Percentiles rank a stretch among this genome's conserved stretches.
These are phyloP conservation scores for Tokudaia tokunoshimensis DNA, from an alignment of 2,797 vertebrate species.

Conservation along the genomic window DNA sequence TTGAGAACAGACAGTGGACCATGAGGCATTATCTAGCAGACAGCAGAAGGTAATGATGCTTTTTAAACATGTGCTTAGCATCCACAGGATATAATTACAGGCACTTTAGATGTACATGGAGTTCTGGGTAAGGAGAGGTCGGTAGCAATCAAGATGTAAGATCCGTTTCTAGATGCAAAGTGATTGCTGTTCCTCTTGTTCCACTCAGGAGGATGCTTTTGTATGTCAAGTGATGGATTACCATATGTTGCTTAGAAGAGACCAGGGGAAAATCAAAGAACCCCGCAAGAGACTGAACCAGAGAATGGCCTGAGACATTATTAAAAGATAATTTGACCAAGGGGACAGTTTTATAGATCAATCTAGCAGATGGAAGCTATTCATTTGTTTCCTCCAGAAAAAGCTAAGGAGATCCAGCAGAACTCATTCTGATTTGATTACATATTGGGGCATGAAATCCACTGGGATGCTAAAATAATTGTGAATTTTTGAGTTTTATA, in stretches of 20 bases:
- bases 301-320: slow-evolving; percentile 24
- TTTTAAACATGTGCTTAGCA: neutral
- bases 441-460: neutral
- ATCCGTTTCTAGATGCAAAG: neutral
- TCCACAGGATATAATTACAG: neutral
- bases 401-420: neutral
- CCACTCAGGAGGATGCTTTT: slow-evolving; percentile 5
- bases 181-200: neutral
- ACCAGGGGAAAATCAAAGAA: slow-evolving; percentile 29
- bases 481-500: slow-evolving; percentile 21
- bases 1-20: neutral
- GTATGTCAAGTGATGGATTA: slow-evolving; percentile 23
- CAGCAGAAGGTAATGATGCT: neutral
- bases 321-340: slow-evolving; percentile 38
- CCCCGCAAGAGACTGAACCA: neutral
- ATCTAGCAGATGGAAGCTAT: neutral
- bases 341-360: neutral
- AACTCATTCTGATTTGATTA: slow-evolving; percentile 6
- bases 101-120: neutral
- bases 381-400: slow-evolving; percentile 61
- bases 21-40: neutral
- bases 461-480: slow-evolving; percentile 12
- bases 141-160: neutral
- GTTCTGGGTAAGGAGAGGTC: neutral
- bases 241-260: neutral